Evolutionary conservation across 2,113 vertebrate species (phyloP).

Genomic region (Syrrhaptes paradoxus): DNA sequence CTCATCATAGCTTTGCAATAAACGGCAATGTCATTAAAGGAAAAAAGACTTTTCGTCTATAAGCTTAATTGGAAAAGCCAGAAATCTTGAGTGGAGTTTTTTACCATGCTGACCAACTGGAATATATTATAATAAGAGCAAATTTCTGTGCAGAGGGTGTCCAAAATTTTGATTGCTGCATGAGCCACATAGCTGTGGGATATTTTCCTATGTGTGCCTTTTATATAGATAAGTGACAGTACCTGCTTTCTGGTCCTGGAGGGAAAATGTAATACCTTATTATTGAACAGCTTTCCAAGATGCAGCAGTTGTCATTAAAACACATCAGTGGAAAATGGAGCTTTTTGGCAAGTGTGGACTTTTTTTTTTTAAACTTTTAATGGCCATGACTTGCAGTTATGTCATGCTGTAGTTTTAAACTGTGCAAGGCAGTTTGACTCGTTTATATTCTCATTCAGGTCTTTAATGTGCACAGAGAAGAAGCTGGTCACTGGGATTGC

Average conservation of each 20-base stretch:
- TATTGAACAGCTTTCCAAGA: not conserved
- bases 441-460: not conserved
- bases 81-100: not conserved
- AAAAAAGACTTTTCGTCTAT: conserved; percentile 9
- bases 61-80: conserved; percentile 53
- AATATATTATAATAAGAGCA: not conserved
- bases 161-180: not conserved
- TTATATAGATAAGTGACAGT: not conserved
- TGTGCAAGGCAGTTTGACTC: not conserved
- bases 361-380: not conserved
- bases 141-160: not conserved
- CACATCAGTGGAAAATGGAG: not conserved
- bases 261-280: not conserved
- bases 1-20: conserved; percentile 46
- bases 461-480: not conserved
- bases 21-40: conserved; percentile 51
- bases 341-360: not conserved
- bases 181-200: not conserved
- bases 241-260: not conserved
- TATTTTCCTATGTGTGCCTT: not conserved
- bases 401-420: not conserved
- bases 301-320: not conserved
- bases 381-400: conserved; percentile 3
- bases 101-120: not conserved
- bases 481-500: not conserved